Evolutionary conservation across 2,113 vertebrate genomes (phyloP).

Genomic region (Theristicus caerulescens): DNA sequence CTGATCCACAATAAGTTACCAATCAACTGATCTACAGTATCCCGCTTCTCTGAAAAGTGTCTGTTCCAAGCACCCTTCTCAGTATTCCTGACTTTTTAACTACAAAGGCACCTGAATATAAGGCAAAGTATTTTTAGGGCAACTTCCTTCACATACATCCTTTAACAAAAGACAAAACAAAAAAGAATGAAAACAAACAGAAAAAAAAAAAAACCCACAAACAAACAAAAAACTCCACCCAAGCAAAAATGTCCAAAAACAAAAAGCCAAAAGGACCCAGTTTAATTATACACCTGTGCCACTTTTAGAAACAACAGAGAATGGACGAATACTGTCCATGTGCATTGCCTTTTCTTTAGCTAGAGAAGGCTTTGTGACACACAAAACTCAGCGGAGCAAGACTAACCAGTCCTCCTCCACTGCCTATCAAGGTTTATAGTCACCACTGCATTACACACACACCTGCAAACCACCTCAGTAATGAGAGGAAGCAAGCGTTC

Average conservation of each 20-base stretch:
- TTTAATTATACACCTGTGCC: neutral
- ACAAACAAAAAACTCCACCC: neutral
- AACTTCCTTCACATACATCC: neutral
- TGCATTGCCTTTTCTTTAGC: neutral
- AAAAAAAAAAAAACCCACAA: neutral
- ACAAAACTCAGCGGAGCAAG: neutral
- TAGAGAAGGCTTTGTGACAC: neutral
- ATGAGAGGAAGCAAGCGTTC: neutral
- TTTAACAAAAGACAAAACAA: neutral
- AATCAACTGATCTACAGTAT: neutral
- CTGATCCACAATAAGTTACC: neutral
- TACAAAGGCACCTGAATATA: neutral
- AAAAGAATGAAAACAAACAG: neutral
- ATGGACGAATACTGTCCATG: neutral
- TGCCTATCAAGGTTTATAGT: neutral
- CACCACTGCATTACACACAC: neutral
- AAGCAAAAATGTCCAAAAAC: neutral
- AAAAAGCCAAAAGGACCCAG: neutral
- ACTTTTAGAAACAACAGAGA: neutral
- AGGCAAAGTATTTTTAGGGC: neutral
- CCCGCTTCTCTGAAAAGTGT: neutral
- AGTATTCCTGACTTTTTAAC: neutral
- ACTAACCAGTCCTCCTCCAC: constrained; percentile 12
- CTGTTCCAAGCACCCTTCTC: neutral
- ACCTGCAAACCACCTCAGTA: neutral